Percentiles rank a stretch among this genome's conserved stretches.
Conservation (phyloP, 2,113 vertebrate genomes). For the Sylvilagus bachmani region DNA sequence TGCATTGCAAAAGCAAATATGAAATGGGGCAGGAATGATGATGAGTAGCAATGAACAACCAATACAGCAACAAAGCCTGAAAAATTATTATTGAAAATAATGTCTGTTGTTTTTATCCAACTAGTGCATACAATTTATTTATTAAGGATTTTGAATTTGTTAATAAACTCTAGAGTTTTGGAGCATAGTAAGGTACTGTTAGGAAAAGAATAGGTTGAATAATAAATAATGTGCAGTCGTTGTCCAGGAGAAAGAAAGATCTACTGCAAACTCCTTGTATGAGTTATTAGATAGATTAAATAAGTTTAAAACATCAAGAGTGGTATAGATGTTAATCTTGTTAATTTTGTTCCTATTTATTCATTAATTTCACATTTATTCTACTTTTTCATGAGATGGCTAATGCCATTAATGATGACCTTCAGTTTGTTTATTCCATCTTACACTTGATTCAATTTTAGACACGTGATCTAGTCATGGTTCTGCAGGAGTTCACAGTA, state of each 20-base stretch:
- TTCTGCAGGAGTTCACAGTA: neutral
- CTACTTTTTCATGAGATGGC: neutral
- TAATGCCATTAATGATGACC: neutral
- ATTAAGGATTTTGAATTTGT: neutral
- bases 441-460: neutral
- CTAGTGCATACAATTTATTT: neutral
- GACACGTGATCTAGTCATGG: neutral
- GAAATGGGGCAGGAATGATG: neutral
- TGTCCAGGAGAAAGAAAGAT: neutral
- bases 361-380: conserved; percentile 7
- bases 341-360: neutral
- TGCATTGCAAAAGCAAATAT: neutral
- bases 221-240: neutral
- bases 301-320: too few relatives aligned
- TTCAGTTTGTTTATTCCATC: neutral
- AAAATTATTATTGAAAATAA: neutral
- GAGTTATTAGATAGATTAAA: neutral
- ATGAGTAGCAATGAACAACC: neutral
- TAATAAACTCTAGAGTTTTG: neutral
- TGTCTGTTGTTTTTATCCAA: neutral
- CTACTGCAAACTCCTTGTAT: neutral
- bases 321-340: neutral
- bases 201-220: neutral
- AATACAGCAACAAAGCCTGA: neutral
- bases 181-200: neutral